Percentiles rank a stretch among this genome's conserved stretches.
These are phyloP conservation scores for Lophochroa leadbeateri DNA, from an alignment of 2,113 vertebrate genomes.

Conservation along the genomic window DNA sequence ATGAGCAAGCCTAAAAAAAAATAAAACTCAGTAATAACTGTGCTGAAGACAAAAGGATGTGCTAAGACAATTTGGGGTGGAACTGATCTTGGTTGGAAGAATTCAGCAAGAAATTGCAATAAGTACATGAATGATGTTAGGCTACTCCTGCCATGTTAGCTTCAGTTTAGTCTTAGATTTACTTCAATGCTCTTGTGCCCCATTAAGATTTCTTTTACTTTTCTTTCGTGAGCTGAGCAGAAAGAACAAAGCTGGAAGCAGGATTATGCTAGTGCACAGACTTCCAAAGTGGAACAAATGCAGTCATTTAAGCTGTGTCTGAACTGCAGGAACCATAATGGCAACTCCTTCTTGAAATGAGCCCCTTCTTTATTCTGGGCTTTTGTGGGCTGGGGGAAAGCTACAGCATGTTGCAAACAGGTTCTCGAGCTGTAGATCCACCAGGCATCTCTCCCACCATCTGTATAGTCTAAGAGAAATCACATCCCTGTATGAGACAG, in stretches of 20 bases:
- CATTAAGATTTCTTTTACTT: neutral
- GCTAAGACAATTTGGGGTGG: neutral
- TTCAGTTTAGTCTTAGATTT: neutral
- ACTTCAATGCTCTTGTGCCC: neutral
- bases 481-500: neutral
- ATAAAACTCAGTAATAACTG: neutral
- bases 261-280: neutral
- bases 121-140: neutral
- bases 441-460: neutral
- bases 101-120: neutral
- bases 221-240: neutral
- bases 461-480: neutral
- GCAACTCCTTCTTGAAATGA: neutral
- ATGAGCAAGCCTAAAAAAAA: neutral
- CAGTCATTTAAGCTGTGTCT: neutral
- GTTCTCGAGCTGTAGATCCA: neutral
- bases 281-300: neutral
- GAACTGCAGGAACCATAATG: neutral
- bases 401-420: fast-evolving
- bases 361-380: neutral
- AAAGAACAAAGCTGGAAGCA: neutral
- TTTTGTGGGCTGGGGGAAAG: neutral
- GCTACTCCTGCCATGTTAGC: neutral
- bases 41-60: neutral
- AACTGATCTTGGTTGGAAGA: neutral